Evolutionary conservation across 2,113 vertebrate genomes (phyloP).

Genomic region (Bothrops jararaca): DNA sequence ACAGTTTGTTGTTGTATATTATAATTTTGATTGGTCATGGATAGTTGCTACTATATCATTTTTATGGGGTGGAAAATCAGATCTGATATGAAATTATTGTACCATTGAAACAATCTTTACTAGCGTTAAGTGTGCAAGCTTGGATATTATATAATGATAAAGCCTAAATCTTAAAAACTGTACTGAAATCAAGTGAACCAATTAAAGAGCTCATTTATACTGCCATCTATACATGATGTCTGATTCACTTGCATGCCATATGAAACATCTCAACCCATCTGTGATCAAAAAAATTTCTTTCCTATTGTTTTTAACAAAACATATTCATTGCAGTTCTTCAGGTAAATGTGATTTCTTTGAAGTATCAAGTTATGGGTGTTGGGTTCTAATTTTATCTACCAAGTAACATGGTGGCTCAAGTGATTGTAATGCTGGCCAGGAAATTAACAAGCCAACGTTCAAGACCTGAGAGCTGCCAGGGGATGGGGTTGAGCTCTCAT

Average conservation of each 20-base stretch:
- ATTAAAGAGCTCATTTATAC: neutral
- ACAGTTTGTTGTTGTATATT: constrained; percentile 42
- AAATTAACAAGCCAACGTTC: too few relatives aligned
- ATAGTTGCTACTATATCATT: neutral
- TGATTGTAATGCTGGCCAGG: too few relatives aligned
- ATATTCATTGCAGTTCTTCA: neutral
- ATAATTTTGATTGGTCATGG: neutral
- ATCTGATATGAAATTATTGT: neutral
- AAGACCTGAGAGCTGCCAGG: too few relatives aligned
- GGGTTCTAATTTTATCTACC: neutral
- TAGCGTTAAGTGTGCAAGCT: neutral
- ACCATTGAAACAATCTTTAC: neutral
- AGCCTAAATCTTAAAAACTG: neutral
- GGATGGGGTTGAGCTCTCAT: too few relatives aligned
- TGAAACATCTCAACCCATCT: neutral
- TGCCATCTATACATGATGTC: neutral
- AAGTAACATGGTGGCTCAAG: too few relatives aligned
- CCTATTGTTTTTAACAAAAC: neutral
- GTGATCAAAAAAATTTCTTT: too few relatives aligned
- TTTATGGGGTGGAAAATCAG: neutral
- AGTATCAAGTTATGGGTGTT: neutral
- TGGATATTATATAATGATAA: neutral
- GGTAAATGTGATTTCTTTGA: neutral
- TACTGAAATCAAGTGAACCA: neutral
- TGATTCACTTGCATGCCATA: neutral